Base-by-base conservation (phyloP, 2,797 vertebrate species). In the Neomorphus geoffroyi region DNA sequence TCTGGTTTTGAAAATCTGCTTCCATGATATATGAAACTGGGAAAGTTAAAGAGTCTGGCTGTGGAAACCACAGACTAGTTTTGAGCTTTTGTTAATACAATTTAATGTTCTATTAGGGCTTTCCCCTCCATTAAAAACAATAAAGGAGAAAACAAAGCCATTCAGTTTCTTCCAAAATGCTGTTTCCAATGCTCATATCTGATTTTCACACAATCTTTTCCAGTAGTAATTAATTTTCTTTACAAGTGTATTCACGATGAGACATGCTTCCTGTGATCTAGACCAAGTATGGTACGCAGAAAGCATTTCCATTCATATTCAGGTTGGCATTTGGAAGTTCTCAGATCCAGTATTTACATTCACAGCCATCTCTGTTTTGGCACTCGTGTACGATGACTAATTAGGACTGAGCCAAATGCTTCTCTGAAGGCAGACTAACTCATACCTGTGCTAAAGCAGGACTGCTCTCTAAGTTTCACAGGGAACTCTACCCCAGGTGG, bases 171-270 rank as follows among this genome's bases (percentile, higher is more conserved):
- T 93, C 66, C 77, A 57, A 75, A 80, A 37, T 27, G 32, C 51
- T 87, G 37, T 71, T 80, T 80, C 57, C 71, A 79, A 7, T 26
- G 66, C 39, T 67, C 7, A 1, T 72, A 83, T 71, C 75, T 66
- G 65, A 90, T 67, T 91, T 64, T 92, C 83, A 90, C 32, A 67
- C 33, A 84, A 79, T 11, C 50, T 70, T 32, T 90, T 84, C 45
- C 85, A 81, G 56, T 6, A 84, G 53, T 61, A 90, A 94, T 92
- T 95, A 73, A 91, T 88, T 73, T 75, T 53, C 81, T 88, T 90
- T 73, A 82, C 64, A 67, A 90, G 80, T 6, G 8, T 24, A 79
- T 88, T 96, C 43, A 8, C 46, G 87, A 88, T 88, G 74, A 77
- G 35, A 53, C 82, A 70, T 16, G 19, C 48, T 84, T 62, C 75